A percentile compares a stretch with the other conserved stretches of the same genome.
These are phyloP conservation scores for Abscondita cerata DNA, from an alignment of 2,888 invertebrate species.

Conservation along the genomic window DNA sequence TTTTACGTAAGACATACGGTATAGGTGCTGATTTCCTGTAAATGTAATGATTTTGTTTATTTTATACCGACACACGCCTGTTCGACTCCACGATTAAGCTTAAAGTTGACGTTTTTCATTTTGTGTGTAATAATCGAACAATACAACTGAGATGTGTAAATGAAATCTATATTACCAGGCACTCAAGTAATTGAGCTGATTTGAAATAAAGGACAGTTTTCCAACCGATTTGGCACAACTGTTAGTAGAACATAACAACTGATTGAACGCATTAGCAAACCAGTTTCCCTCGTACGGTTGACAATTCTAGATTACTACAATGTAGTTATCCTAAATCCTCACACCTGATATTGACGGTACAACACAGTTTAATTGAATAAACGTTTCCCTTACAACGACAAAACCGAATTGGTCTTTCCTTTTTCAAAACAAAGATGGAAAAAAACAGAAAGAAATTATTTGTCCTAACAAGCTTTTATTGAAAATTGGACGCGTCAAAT, in stretches of 20 bases:
- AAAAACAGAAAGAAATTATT: background rate
- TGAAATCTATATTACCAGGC: constrained; percentile 2
- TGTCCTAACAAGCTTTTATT: background rate
- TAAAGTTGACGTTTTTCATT: too few relatives aligned
- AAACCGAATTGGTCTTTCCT: background rate
- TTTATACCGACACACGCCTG: too few relatives aligned
- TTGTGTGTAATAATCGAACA: too few relatives aligned
- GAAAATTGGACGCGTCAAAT: background rate
- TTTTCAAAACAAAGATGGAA: too few relatives aligned
- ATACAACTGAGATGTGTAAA: too few relatives aligned
- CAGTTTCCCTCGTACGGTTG: constrained; percentile 17
- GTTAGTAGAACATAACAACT: constrained; percentile 17
- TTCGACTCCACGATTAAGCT: too few relatives aligned
- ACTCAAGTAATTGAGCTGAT: background rate
- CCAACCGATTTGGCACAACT: constrained; percentile 8
- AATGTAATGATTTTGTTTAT: too few relatives aligned
- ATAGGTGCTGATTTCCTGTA: too few relatives aligned
- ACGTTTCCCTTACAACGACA: background rate
- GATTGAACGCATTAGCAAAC: constrained; percentile 23
- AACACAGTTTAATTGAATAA: constrained; percentile 5
- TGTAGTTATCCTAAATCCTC: constrained; percentile 13
- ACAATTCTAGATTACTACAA: constrained; percentile 21
- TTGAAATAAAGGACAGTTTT: constrained; percentile 8
- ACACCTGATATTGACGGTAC: constrained; percentile 13
- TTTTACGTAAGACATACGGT: too few relatives aligned